phyloP scores from a whole-genome alignment of 1,140 invertebrate species.

The Copidosoma floridanum region DNA sequence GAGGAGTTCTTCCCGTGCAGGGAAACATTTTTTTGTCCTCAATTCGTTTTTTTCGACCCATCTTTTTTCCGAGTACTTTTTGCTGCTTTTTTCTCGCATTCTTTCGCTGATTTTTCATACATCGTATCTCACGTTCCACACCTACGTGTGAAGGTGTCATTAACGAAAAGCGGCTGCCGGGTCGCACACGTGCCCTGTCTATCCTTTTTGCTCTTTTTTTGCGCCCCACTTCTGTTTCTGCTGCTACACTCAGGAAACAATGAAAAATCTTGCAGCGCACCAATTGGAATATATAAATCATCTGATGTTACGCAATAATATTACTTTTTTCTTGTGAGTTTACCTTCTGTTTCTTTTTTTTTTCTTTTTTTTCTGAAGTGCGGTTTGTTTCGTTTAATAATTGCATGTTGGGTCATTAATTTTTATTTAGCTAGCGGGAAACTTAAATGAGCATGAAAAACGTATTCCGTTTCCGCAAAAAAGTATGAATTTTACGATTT shows the following conservation, averaged over 20 bases:
- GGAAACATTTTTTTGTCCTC: neutral
- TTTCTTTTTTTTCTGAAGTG: neutral
- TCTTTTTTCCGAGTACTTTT: neutral
- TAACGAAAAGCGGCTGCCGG: constrained; percentile 3
- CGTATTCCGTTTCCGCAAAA: too few species aligned
- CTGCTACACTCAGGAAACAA: neutral
- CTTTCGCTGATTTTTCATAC: too few species aligned
- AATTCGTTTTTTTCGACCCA: too few species aligned
- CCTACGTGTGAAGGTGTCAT: too few species aligned
- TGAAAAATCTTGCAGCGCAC: constrained; percentile 1
- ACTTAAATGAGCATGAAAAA: too few species aligned
- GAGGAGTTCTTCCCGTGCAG: neutral
- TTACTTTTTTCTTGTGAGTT: neutral
- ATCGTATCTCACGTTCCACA: too few species aligned
- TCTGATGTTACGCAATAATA: neutral
- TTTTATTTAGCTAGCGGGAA: too few species aligned
- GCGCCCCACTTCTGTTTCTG: neutral
- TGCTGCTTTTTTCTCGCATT: neutral
- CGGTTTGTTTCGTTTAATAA: too few species aligned
- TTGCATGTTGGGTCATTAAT: too few species aligned
- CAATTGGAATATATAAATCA: constrained; percentile 2
- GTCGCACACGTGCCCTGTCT: neutral
- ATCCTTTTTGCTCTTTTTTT: neutral
- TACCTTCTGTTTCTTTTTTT: too few species aligned
- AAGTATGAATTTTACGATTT: too few species aligned